These are phyloP conservation scores for Melospiza melodia DNA, from an alignment of 2,113 vertebrate genomes.

Conservation along the genomic window DNA sequence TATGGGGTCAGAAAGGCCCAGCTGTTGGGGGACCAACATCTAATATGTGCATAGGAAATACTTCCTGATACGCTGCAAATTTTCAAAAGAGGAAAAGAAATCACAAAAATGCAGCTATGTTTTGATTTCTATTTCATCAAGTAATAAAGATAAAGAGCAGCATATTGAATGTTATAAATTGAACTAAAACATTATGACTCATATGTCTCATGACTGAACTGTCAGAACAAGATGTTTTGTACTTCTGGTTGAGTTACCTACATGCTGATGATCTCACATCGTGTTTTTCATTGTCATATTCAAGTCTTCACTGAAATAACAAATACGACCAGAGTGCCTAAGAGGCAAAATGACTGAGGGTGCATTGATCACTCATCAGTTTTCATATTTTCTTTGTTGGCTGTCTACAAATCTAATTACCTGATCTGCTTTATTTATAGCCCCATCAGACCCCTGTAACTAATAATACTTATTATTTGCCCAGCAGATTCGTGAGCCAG, in stretches of 20 bases:
- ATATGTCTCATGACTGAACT: neutral
- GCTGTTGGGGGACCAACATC: neutral
- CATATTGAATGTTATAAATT: neutral
- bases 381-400: neutral
- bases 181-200: neutral
- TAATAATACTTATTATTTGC: neutral
- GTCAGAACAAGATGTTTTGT: neutral
- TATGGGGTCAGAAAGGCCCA: neutral
- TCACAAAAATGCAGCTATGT: neutral
- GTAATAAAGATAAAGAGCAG: neutral
- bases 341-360: neutral
- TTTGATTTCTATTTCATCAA: neutral
- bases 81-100: neutral
- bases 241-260: neutral
- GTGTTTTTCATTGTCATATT: neutral
- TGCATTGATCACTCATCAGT: accelerated
- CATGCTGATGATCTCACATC: neutral
- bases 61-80: neutral
- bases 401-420: neutral
- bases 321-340: neutral
- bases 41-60: neutral
- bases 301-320: neutral
- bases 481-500: neutral
- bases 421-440: neutral
- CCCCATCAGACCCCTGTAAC: neutral